Conservation (phyloP, 1,140 invertebrate genomes). For the Palaemon carinicauda region DNA sequence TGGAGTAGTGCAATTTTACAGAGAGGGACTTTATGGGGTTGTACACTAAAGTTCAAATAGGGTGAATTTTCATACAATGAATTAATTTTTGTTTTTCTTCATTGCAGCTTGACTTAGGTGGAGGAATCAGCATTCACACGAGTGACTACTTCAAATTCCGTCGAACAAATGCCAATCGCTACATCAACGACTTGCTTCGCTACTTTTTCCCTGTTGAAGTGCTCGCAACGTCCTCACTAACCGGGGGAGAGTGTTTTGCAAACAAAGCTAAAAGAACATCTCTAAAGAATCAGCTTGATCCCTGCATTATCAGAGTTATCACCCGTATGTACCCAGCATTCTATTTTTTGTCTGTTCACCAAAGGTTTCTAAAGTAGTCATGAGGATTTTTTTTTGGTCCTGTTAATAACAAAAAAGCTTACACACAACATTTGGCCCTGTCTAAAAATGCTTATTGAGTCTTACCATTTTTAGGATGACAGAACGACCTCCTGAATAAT, state of each 20-base stretch:
- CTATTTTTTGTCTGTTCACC: too few relatives aligned
- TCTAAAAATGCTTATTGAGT: too few relatives aligned
- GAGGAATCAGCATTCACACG: constrained; percentile 49
- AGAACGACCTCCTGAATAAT: too few relatives aligned
- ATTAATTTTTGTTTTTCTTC: not conserved
- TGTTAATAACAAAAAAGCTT: too few relatives aligned
- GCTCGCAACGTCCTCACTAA: constrained; percentile 56
- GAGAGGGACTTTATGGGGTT: too few relatives aligned
- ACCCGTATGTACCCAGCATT: constrained; percentile 41
- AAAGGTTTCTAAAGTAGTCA: too few relatives aligned
- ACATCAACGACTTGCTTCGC: constrained; percentile 58
- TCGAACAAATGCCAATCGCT: constrained; percentile 58
- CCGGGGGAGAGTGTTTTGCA: constrained; percentile 57
- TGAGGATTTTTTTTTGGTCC: too few relatives aligned
- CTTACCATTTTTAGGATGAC: too few relatives aligned
- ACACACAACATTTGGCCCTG: too few relatives aligned
- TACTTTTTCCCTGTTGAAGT: constrained; percentile 58
- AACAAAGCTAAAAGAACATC: constrained; percentile 57
- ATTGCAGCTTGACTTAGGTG: constrained; percentile 54
- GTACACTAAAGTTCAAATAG: too few relatives aligned
- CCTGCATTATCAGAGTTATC: constrained; percentile 56
- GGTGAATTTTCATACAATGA: not conserved
- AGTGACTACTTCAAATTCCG: constrained; percentile 57
- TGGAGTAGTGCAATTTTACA: too few relatives aligned
- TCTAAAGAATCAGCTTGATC: constrained; percentile 59